Conservation (phyloP, 2,888 invertebrate species). For the Acholoe squamosa region DNA sequence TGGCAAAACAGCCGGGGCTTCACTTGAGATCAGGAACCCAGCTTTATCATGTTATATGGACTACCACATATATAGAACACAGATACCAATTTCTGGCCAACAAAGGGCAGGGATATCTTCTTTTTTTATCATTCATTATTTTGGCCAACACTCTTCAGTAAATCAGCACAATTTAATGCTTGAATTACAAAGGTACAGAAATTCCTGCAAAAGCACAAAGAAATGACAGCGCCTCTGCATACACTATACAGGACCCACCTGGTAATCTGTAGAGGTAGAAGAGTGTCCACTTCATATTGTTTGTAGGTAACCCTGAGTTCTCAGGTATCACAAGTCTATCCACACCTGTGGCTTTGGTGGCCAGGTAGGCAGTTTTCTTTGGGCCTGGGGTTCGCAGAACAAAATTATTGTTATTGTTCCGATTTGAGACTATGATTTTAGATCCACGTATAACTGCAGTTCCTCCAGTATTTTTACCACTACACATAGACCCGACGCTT, state of each 20-base stretch:
- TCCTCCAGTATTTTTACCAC: background rate
- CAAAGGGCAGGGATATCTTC: no score
- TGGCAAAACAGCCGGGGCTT: no score
- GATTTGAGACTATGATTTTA: background rate
- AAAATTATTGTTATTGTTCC: background rate
- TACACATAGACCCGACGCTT: background rate
- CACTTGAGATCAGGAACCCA: no score
- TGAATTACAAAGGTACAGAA: no score
- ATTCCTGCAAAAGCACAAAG: no score
- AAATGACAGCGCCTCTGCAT: no score
- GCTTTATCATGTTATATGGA: no score
- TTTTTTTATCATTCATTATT: no score
- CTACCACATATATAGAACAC: no score
- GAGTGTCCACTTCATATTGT: slow-evolving; percentile 27
- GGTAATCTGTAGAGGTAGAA: slow-evolving; percentile 33
- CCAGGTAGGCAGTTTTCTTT: background rate
- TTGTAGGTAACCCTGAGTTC: background rate
- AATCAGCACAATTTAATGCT: no score
- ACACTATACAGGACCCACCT: slow-evolving; percentile 22
- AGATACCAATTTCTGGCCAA: no score
- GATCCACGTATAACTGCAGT: background rate
- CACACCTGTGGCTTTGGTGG: background rate
- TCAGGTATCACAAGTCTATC: slow-evolving; percentile 2
- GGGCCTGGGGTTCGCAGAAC: background rate
- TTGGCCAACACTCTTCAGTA: no score